phyloP scores from a whole-genome alignment of 2,888 invertebrate genomes.

The Cybosia mesomella region DNA sequence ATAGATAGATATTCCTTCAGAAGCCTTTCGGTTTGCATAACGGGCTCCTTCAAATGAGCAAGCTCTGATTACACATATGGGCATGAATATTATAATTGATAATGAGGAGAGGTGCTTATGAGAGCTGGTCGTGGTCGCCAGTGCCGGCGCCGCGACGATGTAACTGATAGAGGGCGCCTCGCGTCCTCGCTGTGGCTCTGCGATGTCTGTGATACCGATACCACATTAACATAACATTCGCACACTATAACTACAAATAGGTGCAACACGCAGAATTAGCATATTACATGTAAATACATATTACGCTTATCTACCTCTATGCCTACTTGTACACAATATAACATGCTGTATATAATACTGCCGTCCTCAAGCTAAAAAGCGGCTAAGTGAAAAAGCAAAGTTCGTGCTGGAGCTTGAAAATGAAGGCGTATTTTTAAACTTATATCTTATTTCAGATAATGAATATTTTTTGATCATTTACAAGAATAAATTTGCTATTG shows the following conservation, averaged over 20 bases:
- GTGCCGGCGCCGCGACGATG: constrained; percentile 76
- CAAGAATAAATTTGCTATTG: too few relatives aligned
- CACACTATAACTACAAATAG: constrained; percentile 54
- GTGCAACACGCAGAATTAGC: background rate
- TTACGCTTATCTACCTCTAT: constrained; percentile 51
- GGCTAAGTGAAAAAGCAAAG: too few relatives aligned
- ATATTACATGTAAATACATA: constrained; percentile 63
- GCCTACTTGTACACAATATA: background rate
- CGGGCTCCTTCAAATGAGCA: constrained; percentile 45
- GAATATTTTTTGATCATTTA: too few relatives aligned
- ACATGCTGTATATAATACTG: background rate
- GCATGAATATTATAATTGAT: constrained; percentile 53
- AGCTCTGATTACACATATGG: constrained; percentile 51
- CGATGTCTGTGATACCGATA: constrained; percentile 80
- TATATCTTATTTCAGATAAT: too few relatives aligned
- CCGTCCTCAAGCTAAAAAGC: too few relatives aligned
- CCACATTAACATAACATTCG: constrained; percentile 79
- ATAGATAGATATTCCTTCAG: constrained; percentile 39
- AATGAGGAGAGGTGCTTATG: constrained; percentile 52
- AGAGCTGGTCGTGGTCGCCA: constrained; percentile 32
- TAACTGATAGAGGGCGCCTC: constrained; percentile 30
- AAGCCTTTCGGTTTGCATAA: constrained; percentile 44
- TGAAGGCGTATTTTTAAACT: too few relatives aligned
- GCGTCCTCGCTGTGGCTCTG: constrained; percentile 68
- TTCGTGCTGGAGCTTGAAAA: too few relatives aligned